Base-by-base conservation (phyloP, 2,888 invertebrate genomes). In the Leptinotarsa tumamoca region DNA sequence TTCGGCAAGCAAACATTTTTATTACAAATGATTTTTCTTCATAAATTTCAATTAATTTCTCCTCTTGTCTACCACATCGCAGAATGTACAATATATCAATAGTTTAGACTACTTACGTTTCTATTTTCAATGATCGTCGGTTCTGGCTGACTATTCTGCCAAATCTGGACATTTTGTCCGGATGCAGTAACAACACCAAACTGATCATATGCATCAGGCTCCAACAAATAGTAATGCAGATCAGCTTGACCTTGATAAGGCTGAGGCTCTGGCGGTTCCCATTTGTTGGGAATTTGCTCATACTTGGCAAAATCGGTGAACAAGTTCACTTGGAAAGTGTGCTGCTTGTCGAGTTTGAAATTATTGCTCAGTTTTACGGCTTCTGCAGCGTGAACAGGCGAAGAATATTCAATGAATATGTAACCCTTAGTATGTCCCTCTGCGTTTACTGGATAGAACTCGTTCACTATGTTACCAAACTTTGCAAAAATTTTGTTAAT, bases 301-400 rank as follows among this genome's bases (percentile, higher is more conserved):
- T 95, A 96, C 93, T 98, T 98, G 83, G 95, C 94, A 88, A 98
- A 98, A 88, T 99, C 98, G 0, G 97, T 96, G 88, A 98, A 98
- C 72, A 97, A 90, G 89, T 98, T 98, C 17, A 86, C 86, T 80
- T 83, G 83, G 89, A 99, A 97, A 5, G 96, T 97, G 86, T 99
- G 98, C 83, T 94, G 94, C 88, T 97, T 98, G 90, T 99, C 99
- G 86, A 99, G 92, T 88, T 96, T 97, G 90, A 97, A 95, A 85
- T 96, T 96, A 89, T 98, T 96, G 68, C 95, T 93, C 58, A 93
- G 91, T 85, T 95, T 95, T 0, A 97, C 95, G 13, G 98, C 98
- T 86, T 97, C 96, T 72, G 94, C 91, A 23, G 98, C 98, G 87
- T 95, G 94, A 68, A 91, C 90, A 13, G 96, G 94, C 82, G 94